Conservation (phyloP, 2,888 invertebrate species). For the Agrochola litura region DNA sequence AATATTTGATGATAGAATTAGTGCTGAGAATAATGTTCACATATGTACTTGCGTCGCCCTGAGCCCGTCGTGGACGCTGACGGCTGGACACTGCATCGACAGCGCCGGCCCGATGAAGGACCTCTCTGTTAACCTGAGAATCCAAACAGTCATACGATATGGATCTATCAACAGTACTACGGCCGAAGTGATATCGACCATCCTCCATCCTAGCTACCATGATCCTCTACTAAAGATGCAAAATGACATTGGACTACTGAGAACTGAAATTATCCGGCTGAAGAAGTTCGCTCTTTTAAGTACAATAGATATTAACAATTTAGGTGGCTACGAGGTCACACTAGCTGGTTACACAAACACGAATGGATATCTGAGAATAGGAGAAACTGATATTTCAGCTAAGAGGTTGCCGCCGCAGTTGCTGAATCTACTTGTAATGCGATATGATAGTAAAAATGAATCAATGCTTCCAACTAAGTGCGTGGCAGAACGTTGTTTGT, state of each 20-base stretch:
- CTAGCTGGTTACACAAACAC: conserved; percentile 18
- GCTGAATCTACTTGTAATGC: conserved; percentile 27
- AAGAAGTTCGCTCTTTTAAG: conserved; percentile 36
- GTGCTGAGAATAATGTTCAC: conserved; percentile 34
- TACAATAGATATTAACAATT: conserved; percentile 35
- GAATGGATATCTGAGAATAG: conserved; percentile 6
- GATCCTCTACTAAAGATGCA: conserved; percentile 25
- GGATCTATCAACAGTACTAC: conserved; percentile 18
- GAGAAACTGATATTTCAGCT: neutral
- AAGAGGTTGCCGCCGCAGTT: conserved; percentile 3
- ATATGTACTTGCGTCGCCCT: conserved; percentile 42
- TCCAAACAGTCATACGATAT: conserved; percentile 45
- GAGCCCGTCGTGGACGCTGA: conserved; percentile 37
- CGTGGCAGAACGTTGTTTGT: conserved; percentile 23
- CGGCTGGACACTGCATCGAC: conserved; percentile 49
- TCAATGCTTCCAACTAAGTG: conserved; percentile 22
- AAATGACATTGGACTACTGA: conserved; percentile 48
- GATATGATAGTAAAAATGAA: conserved; percentile 24
- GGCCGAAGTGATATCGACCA: conserved; percentile 29
- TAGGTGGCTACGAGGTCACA: conserved; percentile 25
- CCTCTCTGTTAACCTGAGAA: conserved; percentile 27
- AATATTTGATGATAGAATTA: neutral
- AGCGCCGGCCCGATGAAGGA: conserved; percentile 30
- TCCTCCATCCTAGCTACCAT: conserved; percentile 37
- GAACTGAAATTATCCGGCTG: conserved; percentile 32